These are phyloP conservation scores for Podotricha telesiphe DNA, from an alignment of 2,888 invertebrate species.

Conservation along the genomic window DNA sequence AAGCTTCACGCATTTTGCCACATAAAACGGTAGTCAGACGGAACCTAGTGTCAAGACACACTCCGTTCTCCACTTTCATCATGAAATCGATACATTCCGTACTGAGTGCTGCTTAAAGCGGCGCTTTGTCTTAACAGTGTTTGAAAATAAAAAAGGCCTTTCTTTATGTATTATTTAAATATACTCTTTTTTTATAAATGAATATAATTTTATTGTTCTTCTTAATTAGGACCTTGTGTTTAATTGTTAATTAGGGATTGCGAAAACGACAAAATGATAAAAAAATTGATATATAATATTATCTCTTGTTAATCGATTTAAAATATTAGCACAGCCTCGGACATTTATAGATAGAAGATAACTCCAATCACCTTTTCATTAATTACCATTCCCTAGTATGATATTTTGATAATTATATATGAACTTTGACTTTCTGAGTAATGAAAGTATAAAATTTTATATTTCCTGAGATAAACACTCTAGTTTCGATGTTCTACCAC, in stretches of 20 bases:
- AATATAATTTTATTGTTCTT: neutral
- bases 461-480: too few species aligned
- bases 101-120: too few species aligned
- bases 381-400: neutral
- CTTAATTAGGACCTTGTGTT: neutral
- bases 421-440: neutral
- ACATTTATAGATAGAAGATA: constrained; percentile 20
- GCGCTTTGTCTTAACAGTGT: too few species aligned
- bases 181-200: neutral
- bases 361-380: constrained; percentile 2
- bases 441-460: too few species aligned
- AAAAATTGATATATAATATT: neutral
- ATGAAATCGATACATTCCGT: too few species aligned
- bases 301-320: constrained; percentile 6
- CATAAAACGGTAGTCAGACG: too few species aligned
- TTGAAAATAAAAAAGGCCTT: too few species aligned
- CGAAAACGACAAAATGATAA: neutral
- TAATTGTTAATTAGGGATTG: neutral
- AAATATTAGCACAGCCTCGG: neutral
- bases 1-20: too few species aligned
- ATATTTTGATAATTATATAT: neutral
- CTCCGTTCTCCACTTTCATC: too few species aligned
- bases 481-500: too few species aligned
- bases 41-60: too few species aligned
- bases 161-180: neutral